Conservation (phyloP, 2,113 vertebrate species). For the Romanogobio albipinnatus region DNA sequence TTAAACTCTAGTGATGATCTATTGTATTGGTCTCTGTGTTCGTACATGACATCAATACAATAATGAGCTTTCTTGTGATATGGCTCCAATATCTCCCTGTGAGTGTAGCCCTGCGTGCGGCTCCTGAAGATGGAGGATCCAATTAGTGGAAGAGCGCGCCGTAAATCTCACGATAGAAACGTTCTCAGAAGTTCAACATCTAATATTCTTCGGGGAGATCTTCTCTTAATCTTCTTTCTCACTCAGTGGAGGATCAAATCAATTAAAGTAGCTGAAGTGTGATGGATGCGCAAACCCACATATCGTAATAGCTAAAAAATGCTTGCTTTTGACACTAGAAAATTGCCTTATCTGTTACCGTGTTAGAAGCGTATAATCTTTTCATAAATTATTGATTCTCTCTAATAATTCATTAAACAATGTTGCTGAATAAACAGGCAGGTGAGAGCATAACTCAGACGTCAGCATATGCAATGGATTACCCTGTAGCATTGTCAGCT, state of each 20-base stretch:
- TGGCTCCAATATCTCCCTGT: neutral
- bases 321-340: slow-evolving; percentile 1
- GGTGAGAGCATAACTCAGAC: slow-evolving; percentile 8
- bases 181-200: neutral
- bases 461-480: neutral
- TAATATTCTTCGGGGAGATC: slow-evolving; percentile 1
- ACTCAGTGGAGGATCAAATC: slow-evolving; percentile 9
- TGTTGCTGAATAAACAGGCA: slow-evolving; percentile 36
- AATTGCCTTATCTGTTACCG: slow-evolving; percentile 15
- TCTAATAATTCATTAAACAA: slow-evolving; percentile 31
- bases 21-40: neutral
- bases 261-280: slow-evolving; percentile 20
- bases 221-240: neutral
- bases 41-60: neutral
- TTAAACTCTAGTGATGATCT: slow-evolving; percentile 2
- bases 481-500: neutral
- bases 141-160: neutral
- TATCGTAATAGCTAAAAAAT: neutral
- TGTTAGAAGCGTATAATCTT: neutral
- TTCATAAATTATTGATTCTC: slow-evolving; percentile 33
- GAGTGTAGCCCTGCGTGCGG: neutral
- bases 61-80: slow-evolving; percentile 20
- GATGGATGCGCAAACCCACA: neutral
- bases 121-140: slow-evolving; percentile 18
- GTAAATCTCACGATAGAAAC: neutral